phyloP scores from a whole-genome alignment of 2,113 vertebrate genomes.

The Rattus rattus region DNA sequence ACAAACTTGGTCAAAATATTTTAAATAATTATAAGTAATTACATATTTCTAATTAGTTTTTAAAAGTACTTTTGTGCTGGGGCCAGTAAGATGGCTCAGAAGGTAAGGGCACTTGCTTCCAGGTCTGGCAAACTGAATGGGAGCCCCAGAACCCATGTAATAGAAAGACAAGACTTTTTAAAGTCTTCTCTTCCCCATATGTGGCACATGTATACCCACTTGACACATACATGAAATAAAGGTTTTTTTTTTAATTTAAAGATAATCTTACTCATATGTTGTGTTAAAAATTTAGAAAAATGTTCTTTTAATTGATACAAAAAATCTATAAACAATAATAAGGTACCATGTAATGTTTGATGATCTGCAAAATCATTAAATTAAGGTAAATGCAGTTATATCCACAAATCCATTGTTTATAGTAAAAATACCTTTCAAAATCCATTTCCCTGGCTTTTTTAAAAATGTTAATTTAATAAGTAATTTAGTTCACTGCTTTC shows the following conservation, averaged over 20 bases:
- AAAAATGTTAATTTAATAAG: background rate
- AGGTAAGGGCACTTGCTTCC: background rate
- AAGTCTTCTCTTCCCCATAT: too few species aligned
- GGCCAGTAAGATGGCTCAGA: background rate
- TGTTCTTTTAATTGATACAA: background rate
- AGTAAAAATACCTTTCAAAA: background rate
- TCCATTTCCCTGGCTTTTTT: too few species aligned
- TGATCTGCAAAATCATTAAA: background rate
- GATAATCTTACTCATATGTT: background rate
- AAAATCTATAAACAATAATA: background rate
- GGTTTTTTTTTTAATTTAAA: background rate
- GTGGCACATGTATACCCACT: too few species aligned
- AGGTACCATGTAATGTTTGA: background rate
- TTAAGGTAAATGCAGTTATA: background rate
- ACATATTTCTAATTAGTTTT: constrained; percentile 17
- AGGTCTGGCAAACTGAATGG: background rate
- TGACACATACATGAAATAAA: background rate
- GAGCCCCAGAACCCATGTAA: background rate
- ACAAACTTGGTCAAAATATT: background rate
- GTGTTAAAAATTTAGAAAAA: background rate
- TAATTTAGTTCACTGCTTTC: constrained; percentile 27
- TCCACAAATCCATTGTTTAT: background rate
- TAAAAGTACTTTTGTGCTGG: background rate
- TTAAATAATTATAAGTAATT: constrained; percentile 27
- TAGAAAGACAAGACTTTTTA: background rate